Conservation (phyloP, 2,888 invertebrate genomes). For the Biston stratarius region DNA sequence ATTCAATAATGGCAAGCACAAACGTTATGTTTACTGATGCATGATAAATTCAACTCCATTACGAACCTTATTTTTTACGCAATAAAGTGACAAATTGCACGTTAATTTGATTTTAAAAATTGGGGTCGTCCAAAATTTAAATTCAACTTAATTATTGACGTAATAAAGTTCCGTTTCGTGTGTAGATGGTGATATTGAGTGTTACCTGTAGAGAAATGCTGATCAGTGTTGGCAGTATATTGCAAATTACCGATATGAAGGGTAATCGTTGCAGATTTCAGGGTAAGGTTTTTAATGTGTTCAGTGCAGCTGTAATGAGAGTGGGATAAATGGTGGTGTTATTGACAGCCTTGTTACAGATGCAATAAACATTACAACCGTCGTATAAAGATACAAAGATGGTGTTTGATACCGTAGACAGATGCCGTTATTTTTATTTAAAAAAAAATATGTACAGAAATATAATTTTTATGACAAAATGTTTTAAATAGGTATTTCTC, state of each 20-base stretch:
- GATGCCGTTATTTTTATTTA: slow-evolving; percentile 29
- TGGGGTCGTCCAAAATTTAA: slow-evolving; percentile 35
- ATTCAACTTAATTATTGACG: slow-evolving; percentile 40
- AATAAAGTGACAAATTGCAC: slow-evolving; percentile 54
- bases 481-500: not conserved
- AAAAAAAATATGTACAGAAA: not conserved
- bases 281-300: slow-evolving; percentile 67
- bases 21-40: slow-evolving; percentile 79
- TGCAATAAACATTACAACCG: slow-evolving; percentile 37
- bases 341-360: slow-evolving; percentile 37
- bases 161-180: slow-evolving; percentile 35
- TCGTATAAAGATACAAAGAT: slow-evolving; percentile 42
- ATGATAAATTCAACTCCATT: slow-evolving; percentile 43
- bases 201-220: slow-evolving; percentile 62
- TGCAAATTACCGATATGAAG: slow-evolving; percentile 78
- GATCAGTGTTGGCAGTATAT: slow-evolving; percentile 73
- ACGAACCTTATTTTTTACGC: slow-evolving; percentile 48
- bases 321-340: slow-evolving; percentile 34
- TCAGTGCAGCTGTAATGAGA: slow-evolving; percentile 67
- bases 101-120: slow-evolving; percentile 47
- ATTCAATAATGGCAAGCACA: slow-evolving; percentile 84
- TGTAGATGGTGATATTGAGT: slow-evolving; percentile 38
- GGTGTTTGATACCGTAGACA: slow-evolving; percentile 17
- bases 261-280: slow-evolving; percentile 77
- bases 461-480: not conserved